Base-by-base conservation (phyloP, 2,797 vertebrate genomes). In the Ibycter americanus region DNA sequence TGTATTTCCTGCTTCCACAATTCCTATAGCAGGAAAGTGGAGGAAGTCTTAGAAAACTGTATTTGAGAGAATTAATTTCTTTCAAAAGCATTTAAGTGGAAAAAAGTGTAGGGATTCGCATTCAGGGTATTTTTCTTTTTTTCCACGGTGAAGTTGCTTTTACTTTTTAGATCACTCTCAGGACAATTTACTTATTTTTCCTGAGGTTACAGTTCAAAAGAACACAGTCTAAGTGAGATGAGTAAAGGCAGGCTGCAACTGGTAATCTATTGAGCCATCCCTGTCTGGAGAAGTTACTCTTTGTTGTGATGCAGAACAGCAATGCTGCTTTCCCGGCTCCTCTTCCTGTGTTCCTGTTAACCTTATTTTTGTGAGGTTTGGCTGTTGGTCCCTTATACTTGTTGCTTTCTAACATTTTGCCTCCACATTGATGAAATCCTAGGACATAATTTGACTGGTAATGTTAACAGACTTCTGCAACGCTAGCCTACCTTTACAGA, bases 231-330 rank as follows among this genome's bases (percentile, higher is more conserved):
- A 73, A 74, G 88, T 73, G 61, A 91, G 97, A 96, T 96, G 96
- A 97, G 83, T 62, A 61, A 90, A 97, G 96, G 74, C 87, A 92
- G 96, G 96, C 92, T 95, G 61, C 72, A 81, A 87, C 92, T 94
- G 87, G 97, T 97, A 71, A 96, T 90, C 87, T 84, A 29, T 95
- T 88, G 76, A 94, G 65, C 93, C 73, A 87, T 91, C 93, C 4
- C 47, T 63, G 77, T 95, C 58, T 58, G 61, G 58, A 87, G 93
- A 96, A 96, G 91, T 94, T 95, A 32, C 44, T 96, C 97, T 97
- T 97, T 98, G 96, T 97, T 95, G 93, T 62, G n/a, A 74, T 92
- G 84, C 59, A 95, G 94, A 97, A 84, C 65, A 84, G 54, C 92
- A 21, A 29, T 0, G 0, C 96, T 95, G 80, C 94, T 97, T 97